Evolutionary conservation across 2,113 vertebrate genomes (phyloP).

Genomic region (Setophaga coronata): DNA sequence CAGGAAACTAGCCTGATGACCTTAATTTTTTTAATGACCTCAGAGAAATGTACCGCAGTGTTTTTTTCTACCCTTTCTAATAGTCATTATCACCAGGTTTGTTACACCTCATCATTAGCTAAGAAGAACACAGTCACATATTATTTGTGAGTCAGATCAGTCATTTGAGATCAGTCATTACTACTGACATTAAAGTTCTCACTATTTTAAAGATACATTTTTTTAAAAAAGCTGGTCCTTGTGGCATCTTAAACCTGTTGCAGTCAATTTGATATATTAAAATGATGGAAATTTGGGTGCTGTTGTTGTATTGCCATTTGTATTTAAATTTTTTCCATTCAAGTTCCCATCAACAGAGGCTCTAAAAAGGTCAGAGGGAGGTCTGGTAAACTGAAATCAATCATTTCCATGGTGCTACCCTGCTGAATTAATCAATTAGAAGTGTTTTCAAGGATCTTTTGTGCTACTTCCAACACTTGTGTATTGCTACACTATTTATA

Average conservation of each 20-base stretch:
- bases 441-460: not conserved
- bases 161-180: not conserved
- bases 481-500: not conserved
- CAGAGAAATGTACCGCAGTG: not conserved
- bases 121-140: not conserved
- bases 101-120: not conserved
- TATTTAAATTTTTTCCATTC: conserved; percentile 15
- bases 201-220: not conserved
- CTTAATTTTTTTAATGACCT: not conserved
- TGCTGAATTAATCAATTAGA: conserved; percentile 40
- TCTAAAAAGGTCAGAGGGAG: conserved; percentile 4
- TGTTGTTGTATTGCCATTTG: not conserved
- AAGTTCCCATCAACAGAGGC: not conserved
- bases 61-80: not conserved
- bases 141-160: not conserved
- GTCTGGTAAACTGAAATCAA: conserved; percentile 16
- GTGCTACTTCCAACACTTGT: not conserved
- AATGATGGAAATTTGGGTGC: not conserved
- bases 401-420: conserved; percentile 4
- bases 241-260: not conserved
- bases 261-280: not conserved
- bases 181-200: not conserved
- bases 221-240: not conserved
- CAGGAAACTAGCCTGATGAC: not conserved
- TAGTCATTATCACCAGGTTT: not conserved